Percentiles rank a stretch among this genome's conserved stretches.
Conservation (phyloP, 2,797 vertebrate genomes). For the Enoplosus armatus region DNA sequence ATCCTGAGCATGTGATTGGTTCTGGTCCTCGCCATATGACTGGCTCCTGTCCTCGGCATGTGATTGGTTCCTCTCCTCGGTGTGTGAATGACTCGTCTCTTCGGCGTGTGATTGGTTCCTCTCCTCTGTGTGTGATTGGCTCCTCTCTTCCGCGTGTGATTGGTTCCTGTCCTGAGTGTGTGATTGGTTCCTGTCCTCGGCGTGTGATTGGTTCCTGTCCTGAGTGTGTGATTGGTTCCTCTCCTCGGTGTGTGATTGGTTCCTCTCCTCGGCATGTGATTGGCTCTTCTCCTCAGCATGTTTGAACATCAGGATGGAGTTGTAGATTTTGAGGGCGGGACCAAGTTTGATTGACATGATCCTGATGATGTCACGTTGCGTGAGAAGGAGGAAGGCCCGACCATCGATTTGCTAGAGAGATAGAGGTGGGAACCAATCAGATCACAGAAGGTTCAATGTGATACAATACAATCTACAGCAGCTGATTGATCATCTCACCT, state of each 20-base stretch:
- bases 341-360: slow-evolving; percentile 94
- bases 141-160: neutral
- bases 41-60: neutral
- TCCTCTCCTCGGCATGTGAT: slow-evolving; percentile 8
- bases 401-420: slow-evolving; percentile 91
- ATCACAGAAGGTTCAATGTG: neutral
- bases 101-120: neutral
- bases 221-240: neutral
- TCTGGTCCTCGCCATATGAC: neutral
- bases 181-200: neutral
- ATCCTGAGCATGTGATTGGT: neutral
- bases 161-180: rapidly evolving
- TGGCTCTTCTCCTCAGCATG: slow-evolving; percentile 80
- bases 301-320: slow-evolving; percentile 94
- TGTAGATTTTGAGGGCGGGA: slow-evolving; percentile 95
- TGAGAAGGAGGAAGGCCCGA: slow-evolving; percentile 93
- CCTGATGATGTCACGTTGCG: slow-evolving; percentile 92
- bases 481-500: slow-evolving; percentile 83
- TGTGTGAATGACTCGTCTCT: neutral
- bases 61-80: neutral
- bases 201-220: neutral
- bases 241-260: slow-evolving; percentile 8
- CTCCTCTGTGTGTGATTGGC: neutral
- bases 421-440: slow-evolving; percentile 38
- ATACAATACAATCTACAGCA: neutral